Base-by-base conservation (phyloP, 1,140 invertebrate genomes). In the Hydropsyche tenuis region DNA sequence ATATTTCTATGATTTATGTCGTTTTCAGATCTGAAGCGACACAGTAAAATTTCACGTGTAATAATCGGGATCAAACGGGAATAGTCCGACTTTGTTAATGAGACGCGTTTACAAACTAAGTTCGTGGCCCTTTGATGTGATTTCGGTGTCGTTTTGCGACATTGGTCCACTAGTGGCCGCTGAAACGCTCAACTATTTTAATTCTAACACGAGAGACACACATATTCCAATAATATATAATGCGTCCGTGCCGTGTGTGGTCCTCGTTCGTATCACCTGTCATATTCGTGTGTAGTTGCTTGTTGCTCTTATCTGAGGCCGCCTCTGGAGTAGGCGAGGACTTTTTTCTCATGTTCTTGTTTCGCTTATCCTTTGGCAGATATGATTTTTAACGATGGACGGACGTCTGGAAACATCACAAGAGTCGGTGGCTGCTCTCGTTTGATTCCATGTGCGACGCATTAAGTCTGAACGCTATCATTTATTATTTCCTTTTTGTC, bases 391-490 rank as follows among this genome's bases (percentile, higher is more conserved):
- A 37, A n/a, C 25, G 60, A 37, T 37, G 60, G 3, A n/a, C n/a
- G n/a, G n/a, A n/a, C n/a, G n/a, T 37, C 11, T 63, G 20, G 20
- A 53, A 53, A 53, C 18, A 53, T 18, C n/a, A 27, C 23, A 3
- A 63, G 25, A 11, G 60, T 27, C 27, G 7, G n/a, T n/a, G n/a
- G n/a, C n/a, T n/a, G n/a, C n/a, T n/a, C n/a, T 18, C 63, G 27
- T 65, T 65, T 65, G 63, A 65, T 65, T 23, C 63, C 63, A 65
- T 65, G 63, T 65, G 63, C 37, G 16, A 3, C 42, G 63, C 63
- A 65, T 65, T 65, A 65, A 42, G 5, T 42, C 30, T 5, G 63
- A 65, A 22, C 11, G 63, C 11, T 16, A 65, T 63, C 37, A 43
- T 43, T 43, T 60, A 23, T 60, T 42, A 23, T 63, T 65, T 65